Conservation (phyloP, 2,888 invertebrate species). For the Brassicogethes aeneus region DNA sequence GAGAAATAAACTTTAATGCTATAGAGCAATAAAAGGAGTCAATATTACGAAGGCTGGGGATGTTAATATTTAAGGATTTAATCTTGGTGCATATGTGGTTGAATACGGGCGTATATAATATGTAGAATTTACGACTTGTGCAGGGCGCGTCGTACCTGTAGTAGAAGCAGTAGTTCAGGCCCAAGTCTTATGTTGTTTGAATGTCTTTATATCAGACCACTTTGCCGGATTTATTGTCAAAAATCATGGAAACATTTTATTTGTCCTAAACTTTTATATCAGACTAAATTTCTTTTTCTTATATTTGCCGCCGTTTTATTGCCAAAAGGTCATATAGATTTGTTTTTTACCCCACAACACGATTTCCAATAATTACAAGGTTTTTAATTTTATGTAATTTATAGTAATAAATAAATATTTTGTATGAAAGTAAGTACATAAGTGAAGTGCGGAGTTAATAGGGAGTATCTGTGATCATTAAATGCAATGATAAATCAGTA, state of each 20-base stretch:
- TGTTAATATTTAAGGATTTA: constrained; percentile 14
- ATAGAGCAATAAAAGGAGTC: background rate
- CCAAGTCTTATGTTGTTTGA: constrained; percentile 13
- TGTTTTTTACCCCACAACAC: no score
- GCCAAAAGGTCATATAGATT: background rate
- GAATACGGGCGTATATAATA: constrained; percentile 10
- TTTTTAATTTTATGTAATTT: no score
- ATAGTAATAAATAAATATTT: no score
- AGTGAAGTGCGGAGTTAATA: no score
- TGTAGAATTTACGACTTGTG: constrained; percentile 26
- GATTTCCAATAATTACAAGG: no score
- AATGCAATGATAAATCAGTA: background rate
- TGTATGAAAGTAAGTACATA: no score
- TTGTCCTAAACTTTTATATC: constrained; percentile 37
- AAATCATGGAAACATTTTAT: constrained; percentile 40
- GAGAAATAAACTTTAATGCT: no score
- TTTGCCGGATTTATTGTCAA: constrained; percentile 38
- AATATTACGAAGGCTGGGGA: background rate
- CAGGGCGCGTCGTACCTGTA: constrained; percentile 21
- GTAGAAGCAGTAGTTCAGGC: background rate
- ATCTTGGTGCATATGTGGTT: constrained; percentile 21
- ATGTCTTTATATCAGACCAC: constrained; percentile 37
- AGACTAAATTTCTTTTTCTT: constrained; percentile 27
- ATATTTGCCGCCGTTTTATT: background rate
- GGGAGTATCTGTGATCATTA: no score